Evolutionary conservation across 2,113 vertebrate genomes (phyloP).

Genomic region (Tricholaema leucomelas): DNA sequence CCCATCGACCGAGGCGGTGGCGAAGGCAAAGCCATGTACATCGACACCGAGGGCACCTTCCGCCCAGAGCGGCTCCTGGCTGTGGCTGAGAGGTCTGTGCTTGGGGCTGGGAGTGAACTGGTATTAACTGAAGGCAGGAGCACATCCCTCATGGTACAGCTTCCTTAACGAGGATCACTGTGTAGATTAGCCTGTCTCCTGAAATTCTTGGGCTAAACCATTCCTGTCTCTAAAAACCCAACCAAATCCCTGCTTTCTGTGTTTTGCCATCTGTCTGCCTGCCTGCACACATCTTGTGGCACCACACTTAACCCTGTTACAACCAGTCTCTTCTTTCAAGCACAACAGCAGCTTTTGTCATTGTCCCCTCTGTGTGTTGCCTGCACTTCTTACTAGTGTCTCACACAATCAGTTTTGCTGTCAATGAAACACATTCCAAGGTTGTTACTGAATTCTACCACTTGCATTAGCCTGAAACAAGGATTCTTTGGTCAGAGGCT

Average conservation of each 20-base stretch:
- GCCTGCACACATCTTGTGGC: no score
- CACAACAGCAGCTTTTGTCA: background rate
- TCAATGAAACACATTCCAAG: background rate
- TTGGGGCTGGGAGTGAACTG: background rate
- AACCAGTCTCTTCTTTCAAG: background rate
- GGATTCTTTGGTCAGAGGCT: background rate
- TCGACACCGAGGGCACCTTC: conserved; percentile 96
- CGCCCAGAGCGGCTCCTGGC: conserved; percentile 93
- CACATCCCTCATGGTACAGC: background rate
- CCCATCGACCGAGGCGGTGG: conserved; percentile 95
- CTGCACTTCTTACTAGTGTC: background rate
- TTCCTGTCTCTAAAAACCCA: background rate
- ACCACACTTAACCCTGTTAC: no score
- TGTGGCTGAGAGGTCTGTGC: conserved; percentile 92
- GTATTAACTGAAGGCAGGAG: background rate
- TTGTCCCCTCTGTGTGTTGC: no score
- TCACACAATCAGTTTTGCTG: background rate
- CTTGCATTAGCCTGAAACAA: background rate
- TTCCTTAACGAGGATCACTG: background rate
- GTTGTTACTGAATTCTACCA: background rate
- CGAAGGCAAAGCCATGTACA: conserved; percentile 99
- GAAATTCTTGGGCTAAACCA: background rate
- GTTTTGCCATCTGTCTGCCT: no score
- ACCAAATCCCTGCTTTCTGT: background rate
- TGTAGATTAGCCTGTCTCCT: background rate